Evolutionary conservation across 2,113 vertebrate genomes (phyloP).

Genomic region (Rousettus leschenaultii): DNA sequence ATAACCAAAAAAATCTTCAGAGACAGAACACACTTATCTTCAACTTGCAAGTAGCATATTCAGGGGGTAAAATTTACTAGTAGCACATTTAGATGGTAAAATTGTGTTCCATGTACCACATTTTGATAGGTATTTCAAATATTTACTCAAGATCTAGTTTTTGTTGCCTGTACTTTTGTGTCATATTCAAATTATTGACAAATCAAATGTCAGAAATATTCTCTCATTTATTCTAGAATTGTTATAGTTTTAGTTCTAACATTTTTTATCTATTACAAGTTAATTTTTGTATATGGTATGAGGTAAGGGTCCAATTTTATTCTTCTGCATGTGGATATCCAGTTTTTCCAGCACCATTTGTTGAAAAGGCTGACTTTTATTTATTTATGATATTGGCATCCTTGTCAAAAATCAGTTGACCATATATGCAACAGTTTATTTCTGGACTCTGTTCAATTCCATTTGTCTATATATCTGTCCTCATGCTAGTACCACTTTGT

Average conservation of each 20-base stretch:
- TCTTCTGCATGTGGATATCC: not conserved
- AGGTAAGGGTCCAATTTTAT: not conserved
- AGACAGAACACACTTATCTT: not conserved
- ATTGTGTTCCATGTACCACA: not conserved
- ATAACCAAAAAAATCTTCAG: not conserved
- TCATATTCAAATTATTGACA: not conserved
- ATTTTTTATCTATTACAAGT: not conserved
- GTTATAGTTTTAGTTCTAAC: not conserved
- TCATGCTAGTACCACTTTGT: not conserved
- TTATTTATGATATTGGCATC: not conserved
- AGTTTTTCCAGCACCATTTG: not conserved
- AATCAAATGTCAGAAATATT: not conserved
- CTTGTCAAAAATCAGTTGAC: not conserved
- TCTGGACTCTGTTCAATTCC: not conserved
- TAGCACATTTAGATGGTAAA: not conserved
- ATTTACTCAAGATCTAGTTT: not conserved
- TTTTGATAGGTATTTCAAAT: slow-evolving; percentile 24
- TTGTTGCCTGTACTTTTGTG: not conserved
- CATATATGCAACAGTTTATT: not conserved
- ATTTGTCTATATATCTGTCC: not conserved
- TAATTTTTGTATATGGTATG: not conserved
- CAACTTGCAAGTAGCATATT: not conserved
- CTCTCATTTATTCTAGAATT: not conserved
- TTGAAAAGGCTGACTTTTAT: not conserved
- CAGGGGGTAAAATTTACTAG: not conserved